Evolutionary conservation across 2,113 vertebrate genomes (phyloP).

Genomic region (Morone saxatilis): DNA sequence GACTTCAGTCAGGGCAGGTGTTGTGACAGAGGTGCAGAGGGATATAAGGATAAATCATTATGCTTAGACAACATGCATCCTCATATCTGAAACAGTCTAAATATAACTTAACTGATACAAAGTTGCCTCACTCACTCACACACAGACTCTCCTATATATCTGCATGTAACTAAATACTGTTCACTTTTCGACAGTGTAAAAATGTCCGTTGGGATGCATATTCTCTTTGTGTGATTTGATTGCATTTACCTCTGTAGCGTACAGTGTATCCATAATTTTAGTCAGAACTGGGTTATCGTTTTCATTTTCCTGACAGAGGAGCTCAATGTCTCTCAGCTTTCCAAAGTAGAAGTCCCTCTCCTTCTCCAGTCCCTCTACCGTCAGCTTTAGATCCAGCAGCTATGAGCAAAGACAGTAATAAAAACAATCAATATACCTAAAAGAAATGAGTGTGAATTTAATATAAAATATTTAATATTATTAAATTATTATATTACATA

Average conservation of each 20-base stretch:
- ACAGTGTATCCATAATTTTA: constrained; percentile 92
- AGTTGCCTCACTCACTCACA: too few relatives aligned
- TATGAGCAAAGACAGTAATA: constrained; percentile 50
- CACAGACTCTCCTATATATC: not conserved
- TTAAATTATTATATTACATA: too few relatives aligned
- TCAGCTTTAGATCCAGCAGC: constrained; percentile 94
- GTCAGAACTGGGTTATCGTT: constrained; percentile 86
- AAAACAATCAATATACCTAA: not conserved
- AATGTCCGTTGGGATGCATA: too few relatives aligned
- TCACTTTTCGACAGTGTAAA: not conserved
- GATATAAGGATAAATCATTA: too few relatives aligned
- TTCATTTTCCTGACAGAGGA: constrained; percentile 95
- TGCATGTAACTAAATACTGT: not conserved
- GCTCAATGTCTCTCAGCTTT: constrained; percentile 95
- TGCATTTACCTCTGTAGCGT: constrained; percentile 91
- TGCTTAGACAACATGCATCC: too few relatives aligned
- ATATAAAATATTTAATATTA: too few relatives aligned
- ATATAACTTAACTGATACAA: too few relatives aligned
- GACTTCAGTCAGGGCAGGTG: too few relatives aligned
- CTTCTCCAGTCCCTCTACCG: constrained; percentile 92
- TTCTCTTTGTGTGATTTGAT: not conserved
- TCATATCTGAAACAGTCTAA: too few relatives aligned
- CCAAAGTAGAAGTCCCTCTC: constrained; percentile 98
- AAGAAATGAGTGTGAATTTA: not conserved
- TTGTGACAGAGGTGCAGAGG: too few relatives aligned